Base-by-base conservation (phyloP, 2,888 invertebrate genomes). In the Tineola bisselliella region DNA sequence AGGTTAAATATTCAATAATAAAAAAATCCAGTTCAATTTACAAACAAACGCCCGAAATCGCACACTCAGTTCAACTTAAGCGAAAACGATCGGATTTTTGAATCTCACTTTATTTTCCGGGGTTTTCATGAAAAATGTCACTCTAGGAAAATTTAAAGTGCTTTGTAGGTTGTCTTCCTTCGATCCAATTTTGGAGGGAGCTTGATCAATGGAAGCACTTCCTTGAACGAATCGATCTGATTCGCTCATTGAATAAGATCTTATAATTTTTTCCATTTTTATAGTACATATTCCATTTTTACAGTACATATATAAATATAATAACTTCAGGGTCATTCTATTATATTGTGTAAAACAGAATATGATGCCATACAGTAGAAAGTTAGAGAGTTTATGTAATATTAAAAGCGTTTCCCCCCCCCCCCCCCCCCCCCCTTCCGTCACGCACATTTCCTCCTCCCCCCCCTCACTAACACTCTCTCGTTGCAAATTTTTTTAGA, bases 121-220 rank as follows among this genome's bases (percentile, higher is more conserved):
- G 17, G 54, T 54, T 54, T 54, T 54, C 18, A 18, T 54, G 54
- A 54, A 54, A 54, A 54, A 54, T 54, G 54, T 25, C 54, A 18
- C n/a, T 54, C 17, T 10, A 54, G 11, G 54, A 18, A 18, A 18
- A 54, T 18, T 54, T 54, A 54, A 54, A 54, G 54, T 54, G 54
- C 54, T 54, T 54, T 48, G 18, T 18, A 48, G 48, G 48, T 48
- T 18, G 48, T 54, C 54, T 25, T 54, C 19, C 19, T 8, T 15
- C 54, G 54, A 54, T 54, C 54, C 54, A 54, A 54, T 54, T 25
- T 54, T 11, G 11, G 54, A 54, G 19, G 54, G 6, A 25, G 17
- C 54, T 54, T 54, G 54, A 54, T 54, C 54, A 54, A 54, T 54
- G 54, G 54, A 10, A 25, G 25, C 12, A 1, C 19, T 54, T 54